These are phyloP conservation scores for Cyprinus carpio DNA, from an alignment of 2,113 vertebrate species.

Conservation along the genomic window DNA sequence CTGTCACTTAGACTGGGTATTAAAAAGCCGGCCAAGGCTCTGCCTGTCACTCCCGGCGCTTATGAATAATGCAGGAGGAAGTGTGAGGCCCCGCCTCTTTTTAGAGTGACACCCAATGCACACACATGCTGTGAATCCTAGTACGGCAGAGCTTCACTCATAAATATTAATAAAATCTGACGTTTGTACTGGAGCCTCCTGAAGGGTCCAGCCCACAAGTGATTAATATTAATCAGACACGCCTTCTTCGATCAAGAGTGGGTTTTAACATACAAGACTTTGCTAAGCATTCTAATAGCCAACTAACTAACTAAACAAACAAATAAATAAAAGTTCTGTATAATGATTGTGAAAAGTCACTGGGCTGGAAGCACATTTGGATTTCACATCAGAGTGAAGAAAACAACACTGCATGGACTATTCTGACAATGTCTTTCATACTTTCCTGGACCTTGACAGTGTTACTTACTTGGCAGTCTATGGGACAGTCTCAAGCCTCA, in stretches of 20 bases:
- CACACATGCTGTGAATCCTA: background rate
- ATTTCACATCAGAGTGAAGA: conserved; percentile 1
- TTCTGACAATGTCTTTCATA: no score
- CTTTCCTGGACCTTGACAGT: no score
- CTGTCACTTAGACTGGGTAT: conserved; percentile 58
- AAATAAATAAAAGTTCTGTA: background rate
- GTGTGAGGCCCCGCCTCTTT: conserved; percentile 45
- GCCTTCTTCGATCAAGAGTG: background rate
- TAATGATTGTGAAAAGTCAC: background rate
- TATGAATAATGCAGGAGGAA: conserved; percentile 75
- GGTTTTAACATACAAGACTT: no score
- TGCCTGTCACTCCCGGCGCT: conserved; percentile 65
- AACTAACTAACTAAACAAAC: background rate
- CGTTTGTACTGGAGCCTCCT: background rate
- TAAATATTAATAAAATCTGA: conserved; percentile 4
- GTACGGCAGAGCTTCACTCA: background rate
- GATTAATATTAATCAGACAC: background rate
- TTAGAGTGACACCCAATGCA: conserved; percentile 8
- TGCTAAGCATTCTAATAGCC: no score
- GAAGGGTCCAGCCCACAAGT: background rate
- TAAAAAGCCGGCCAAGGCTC: conserved; percentile 63
- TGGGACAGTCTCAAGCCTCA: no score
- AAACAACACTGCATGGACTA: background rate
- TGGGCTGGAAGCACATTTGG: background rate
- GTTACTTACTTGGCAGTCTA: no score